phyloP scores from a whole-genome alignment of 2,113 vertebrate species.

The Agelaius phoeniceus region DNA sequence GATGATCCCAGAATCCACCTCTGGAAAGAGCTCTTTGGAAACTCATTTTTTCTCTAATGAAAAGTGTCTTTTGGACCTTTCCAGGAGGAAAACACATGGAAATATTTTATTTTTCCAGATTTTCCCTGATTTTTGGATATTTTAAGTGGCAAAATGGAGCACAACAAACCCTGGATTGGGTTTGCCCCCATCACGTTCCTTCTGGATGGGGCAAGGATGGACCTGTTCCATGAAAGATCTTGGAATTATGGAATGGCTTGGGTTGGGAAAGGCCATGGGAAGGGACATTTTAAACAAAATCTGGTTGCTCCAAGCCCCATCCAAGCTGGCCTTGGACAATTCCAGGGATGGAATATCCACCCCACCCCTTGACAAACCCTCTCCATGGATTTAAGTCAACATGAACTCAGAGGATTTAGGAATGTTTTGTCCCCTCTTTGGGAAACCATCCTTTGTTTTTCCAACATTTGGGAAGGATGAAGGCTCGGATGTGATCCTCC shows the following conservation, averaged over 20 bases:
- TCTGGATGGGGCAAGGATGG: not conserved
- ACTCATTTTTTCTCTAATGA: not conserved
- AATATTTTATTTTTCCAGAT: not conserved
- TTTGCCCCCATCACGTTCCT: rapidly evolving
- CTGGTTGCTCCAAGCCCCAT: not conserved
- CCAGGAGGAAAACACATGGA: not conserved
- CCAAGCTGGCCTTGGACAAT: not conserved
- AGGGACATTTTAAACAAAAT: no score
- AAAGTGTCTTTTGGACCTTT: not conserved
- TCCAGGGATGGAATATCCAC: not conserved
- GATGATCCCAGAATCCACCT: not conserved
- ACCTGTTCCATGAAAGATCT: not conserved
- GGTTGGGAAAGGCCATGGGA: not conserved
- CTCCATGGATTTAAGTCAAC: not conserved
- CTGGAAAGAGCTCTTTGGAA: not conserved
- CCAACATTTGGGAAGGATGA: not conserved
- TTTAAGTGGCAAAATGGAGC: not conserved
- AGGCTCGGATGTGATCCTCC: rapidly evolving
- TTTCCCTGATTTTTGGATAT: not conserved
- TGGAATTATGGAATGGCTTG: not conserved
- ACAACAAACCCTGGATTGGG: not conserved
- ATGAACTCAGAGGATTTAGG: not conserved
- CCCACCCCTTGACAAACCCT: not conserved
- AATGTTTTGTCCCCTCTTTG: not conserved
- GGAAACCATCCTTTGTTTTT: not conserved